Conservation (phyloP, 2,797 vertebrate species). For the Prionace glauca region DNA sequence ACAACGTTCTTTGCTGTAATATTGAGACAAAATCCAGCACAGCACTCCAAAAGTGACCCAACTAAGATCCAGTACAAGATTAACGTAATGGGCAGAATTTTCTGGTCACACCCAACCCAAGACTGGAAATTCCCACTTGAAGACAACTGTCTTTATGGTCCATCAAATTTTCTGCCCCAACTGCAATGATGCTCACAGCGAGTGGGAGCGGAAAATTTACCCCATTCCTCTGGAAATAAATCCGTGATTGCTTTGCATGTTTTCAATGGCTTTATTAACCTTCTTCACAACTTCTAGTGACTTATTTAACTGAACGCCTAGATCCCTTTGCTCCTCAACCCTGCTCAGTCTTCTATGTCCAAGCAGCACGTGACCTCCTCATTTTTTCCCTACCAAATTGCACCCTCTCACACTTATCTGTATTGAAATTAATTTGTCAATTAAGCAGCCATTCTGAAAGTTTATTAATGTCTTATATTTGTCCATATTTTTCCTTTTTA, state of each 20-base stretch:
- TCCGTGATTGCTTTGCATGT: not conserved
- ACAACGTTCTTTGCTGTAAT: not conserved
- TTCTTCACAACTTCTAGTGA: no score
- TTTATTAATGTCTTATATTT: not conserved
- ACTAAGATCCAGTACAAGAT: not conserved
- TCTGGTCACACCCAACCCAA: no score
- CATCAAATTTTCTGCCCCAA: no score
- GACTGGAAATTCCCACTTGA: no score
- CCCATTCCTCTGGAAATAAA: not conserved
- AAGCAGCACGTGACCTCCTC: not conserved
- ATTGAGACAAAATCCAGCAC: not conserved
- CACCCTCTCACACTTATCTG: not conserved
- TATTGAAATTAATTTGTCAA: not conserved
- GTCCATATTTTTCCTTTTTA: not conserved
- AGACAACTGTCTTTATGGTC: no score
- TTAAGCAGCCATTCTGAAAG: not conserved
- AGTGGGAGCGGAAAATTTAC: no score
- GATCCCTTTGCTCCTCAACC: not conserved
- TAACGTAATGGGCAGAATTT: not conserved
- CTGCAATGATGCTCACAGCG: no score
- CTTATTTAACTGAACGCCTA: not conserved
- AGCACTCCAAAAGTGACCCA: not conserved
- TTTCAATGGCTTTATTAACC: no score
- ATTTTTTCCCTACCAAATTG: not conserved
- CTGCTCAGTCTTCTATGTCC: not conserved